These are phyloP conservation scores for Malurus cyaneus DNA, from an alignment of 2,113 vertebrate species.

Conservation along the genomic window DNA sequence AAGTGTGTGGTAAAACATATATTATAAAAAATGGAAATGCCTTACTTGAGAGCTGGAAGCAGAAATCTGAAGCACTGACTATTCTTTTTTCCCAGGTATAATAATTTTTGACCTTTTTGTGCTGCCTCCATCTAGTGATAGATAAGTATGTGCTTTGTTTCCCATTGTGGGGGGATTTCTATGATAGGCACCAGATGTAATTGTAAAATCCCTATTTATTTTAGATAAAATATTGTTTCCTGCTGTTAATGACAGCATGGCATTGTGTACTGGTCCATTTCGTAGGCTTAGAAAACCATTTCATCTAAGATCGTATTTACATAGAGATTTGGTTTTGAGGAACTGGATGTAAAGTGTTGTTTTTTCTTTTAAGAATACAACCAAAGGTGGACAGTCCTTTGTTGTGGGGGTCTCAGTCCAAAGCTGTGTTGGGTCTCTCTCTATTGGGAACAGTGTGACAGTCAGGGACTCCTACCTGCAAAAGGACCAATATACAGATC, in stretches of 20 bases:
- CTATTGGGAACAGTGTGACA: background rate
- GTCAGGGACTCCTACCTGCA: background rate
- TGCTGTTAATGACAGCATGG: background rate
- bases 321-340: background rate
- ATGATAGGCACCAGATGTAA: background rate
- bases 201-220: background rate
- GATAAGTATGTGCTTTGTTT: background rate
- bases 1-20: background rate
- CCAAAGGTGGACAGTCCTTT: background rate
- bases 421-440: background rate
- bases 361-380: background rate
- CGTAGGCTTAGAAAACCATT: background rate
- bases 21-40: background rate
- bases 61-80: background rate
- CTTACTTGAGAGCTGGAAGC: background rate
- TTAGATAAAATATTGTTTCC: background rate
- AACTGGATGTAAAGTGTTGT: background rate
- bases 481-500: background rate
- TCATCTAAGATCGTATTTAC: background rate
- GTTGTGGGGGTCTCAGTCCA: too few relatives aligned
- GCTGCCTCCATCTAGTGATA: background rate
- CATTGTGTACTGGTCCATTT: background rate
- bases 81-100: background rate
- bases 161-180: background rate
- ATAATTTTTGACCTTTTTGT: background rate